A percentile compares a stretch with the other conserved stretches of the same genome.
Conservation (phyloP, 1,140 invertebrate genomes). For the Orussus abietinus region DNA sequence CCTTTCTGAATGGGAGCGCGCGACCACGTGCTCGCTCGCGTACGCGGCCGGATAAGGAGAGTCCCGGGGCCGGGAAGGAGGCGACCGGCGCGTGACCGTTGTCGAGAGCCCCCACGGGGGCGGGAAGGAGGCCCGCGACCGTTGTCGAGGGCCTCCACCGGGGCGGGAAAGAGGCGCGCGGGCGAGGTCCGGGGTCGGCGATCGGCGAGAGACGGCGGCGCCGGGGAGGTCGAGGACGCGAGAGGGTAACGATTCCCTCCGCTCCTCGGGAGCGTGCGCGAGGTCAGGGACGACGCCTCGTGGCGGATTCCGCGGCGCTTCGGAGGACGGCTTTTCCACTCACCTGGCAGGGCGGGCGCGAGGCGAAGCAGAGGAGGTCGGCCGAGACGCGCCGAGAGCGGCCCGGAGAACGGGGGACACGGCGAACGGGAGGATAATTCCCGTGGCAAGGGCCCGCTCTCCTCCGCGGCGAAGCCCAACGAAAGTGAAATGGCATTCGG, state of each 20-base stretch:
- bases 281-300: too few relatives aligned
- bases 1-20: conserved; percentile 44
- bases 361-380: too few relatives aligned
- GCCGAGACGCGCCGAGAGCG: too few relatives aligned
- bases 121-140: conserved; percentile 18
- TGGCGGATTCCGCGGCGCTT: too few relatives aligned
- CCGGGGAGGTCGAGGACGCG: not conserved
- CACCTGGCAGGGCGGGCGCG: too few relatives aligned
- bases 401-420: conserved; percentile 26
- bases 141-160: conserved; percentile 15
- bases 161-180: conserved; percentile 27
- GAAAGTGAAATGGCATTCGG: conserved; percentile 56
- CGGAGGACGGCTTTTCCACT: too few relatives aligned
- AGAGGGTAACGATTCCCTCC: too few relatives aligned
- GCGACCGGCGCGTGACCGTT: conserved; percentile 8
- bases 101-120: conserved; percentile 15
- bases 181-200: conserved; percentile 8
- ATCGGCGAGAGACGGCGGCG: not conserved
- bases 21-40: conserved; percentile 12
- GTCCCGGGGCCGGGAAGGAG: conserved; percentile 16
- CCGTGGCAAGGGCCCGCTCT: conserved; percentile 49
- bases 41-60: conserved; percentile 16
- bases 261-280: too few relatives aligned
- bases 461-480: conserved; percentile 52
- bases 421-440: conserved; percentile 38